These are phyloP conservation scores for Coregonus ussuriensis DNA, from an alignment of 2,797 vertebrate genomes.

Conservation along the genomic window DNA sequence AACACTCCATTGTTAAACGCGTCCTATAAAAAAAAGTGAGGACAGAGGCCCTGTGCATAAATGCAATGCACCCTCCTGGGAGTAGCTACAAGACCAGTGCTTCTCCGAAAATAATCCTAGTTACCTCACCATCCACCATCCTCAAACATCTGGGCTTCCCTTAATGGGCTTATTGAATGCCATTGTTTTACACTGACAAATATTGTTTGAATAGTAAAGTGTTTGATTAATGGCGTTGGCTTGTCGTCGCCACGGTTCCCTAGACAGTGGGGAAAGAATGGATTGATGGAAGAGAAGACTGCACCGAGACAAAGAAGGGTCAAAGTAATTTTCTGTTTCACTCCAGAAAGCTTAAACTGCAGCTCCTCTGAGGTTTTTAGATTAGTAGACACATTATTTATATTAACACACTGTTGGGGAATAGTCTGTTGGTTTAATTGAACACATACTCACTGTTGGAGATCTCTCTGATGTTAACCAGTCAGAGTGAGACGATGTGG, in stretches of 20 bases:
- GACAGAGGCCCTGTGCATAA: background rate
- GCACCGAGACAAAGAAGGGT: constrained; percentile 59
- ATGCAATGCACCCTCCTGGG: background rate
- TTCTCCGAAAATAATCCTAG: constrained; percentile 27
- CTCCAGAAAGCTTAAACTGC: constrained; percentile 51
- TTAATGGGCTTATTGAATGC: constrained; percentile 51
- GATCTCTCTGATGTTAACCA: constrained; percentile 15
- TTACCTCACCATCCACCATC: constrained; percentile 22
- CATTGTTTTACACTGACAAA: constrained; percentile 64
- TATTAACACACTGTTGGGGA: constrained; percentile 34
- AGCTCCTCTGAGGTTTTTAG: constrained; percentile 26
- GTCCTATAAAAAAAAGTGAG: constrained; percentile 2
- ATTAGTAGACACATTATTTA: constrained; percentile 19
- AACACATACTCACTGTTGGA: too few relatives aligned
- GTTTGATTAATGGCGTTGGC: constrained; percentile 66
- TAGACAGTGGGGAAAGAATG: constrained; percentile 33
- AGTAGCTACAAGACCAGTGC: background rate
- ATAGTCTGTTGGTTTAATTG: background rate
- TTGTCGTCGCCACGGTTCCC: constrained; percentile 46
- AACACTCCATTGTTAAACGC: constrained; percentile 10
- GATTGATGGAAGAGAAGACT: constrained; percentile 45
- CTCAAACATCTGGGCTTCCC: constrained; percentile 45
- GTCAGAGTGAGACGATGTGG: constrained; percentile 2
- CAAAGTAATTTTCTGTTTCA: constrained; percentile 47
- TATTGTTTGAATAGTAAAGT: constrained; percentile 56